These are phyloP conservation scores for Gymnarchus niloticus DNA, from an alignment of 2,113 vertebrate species.

Conservation along the genomic window DNA sequence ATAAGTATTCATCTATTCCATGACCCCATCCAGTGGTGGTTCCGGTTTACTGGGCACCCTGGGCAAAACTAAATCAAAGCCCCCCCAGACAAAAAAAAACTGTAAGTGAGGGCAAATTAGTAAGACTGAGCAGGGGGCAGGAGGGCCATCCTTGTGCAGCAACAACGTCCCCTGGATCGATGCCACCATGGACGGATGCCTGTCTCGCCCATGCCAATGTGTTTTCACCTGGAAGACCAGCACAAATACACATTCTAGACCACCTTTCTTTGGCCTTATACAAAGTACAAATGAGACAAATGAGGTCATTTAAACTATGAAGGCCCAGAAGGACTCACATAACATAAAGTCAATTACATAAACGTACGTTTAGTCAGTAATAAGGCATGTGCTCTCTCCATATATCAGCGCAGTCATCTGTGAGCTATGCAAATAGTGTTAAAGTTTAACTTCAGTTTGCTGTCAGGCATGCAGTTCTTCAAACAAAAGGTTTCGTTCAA, in stretches of 20 bases:
- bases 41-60: too few relatives aligned
- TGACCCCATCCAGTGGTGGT: too few relatives aligned
- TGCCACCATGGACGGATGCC: too few relatives aligned
- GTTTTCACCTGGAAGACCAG: not conserved
- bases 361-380: not conserved
- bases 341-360: not conserved
- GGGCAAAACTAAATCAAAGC: too few relatives aligned
- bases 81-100: too few relatives aligned
- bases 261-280: too few relatives aligned
- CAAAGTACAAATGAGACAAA: too few relatives aligned
- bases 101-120: too few relatives aligned
- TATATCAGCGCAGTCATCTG: not conserved
- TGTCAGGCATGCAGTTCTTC: not conserved
- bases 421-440: not conserved
- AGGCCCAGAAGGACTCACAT: not conserved
- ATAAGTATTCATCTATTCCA: not conserved
- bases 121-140: too few relatives aligned
- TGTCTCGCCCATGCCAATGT: too few relatives aligned
- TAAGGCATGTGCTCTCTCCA: not conserved
- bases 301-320: not conserved
- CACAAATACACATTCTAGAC: not conserved
- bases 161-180: too few relatives aligned
- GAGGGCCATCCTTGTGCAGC: too few relatives aligned
- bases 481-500: not conserved
- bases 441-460: not conserved